Conservation (phyloP, 2,113 vertebrate genomes). For the Cebus imitator region DNA sequence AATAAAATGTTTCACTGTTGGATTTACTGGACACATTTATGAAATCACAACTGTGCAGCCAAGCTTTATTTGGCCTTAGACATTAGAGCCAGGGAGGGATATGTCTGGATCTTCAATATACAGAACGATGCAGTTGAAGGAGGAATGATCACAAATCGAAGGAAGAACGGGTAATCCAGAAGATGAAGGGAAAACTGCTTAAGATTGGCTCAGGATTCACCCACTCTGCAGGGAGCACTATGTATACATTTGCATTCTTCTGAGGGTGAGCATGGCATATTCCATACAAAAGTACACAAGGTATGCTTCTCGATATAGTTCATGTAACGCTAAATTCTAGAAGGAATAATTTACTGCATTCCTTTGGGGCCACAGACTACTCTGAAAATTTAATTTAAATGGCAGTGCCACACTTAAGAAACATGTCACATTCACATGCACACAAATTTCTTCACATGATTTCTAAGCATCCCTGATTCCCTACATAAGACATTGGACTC, state of each 20-base stretch:
- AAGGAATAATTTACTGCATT: slow-evolving; percentile 10
- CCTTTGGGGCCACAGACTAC: not conserved
- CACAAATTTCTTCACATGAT: not conserved
- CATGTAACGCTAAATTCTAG: not conserved
- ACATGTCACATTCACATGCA: not conserved
- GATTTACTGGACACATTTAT: slow-evolving; percentile 48
- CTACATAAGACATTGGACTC: not conserved
- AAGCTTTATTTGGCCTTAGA: slow-evolving; percentile 53
- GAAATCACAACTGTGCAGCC: slow-evolving; percentile 60
- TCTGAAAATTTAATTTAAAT: slow-evolving; percentile 11
- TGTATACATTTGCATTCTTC: not conserved
- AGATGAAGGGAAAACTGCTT: not conserved
- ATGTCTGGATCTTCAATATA: not conserved
- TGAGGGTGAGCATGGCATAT: not conserved
- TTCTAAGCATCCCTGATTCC: not conserved
- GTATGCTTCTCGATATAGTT: not conserved
- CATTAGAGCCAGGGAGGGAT: not conserved
- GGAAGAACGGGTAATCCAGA: not conserved
- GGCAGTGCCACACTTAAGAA: not conserved
- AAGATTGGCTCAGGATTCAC: not conserved
- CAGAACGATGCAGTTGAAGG: not conserved
- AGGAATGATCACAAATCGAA: not conserved
- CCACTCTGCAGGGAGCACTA: not conserved
- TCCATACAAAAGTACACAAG: not conserved
- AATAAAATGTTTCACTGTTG: slow-evolving; percentile 62